These are phyloP conservation scores for Colletes latitarsis DNA, from an alignment of 1,140 invertebrate genomes.

Conservation along the genomic window DNA sequence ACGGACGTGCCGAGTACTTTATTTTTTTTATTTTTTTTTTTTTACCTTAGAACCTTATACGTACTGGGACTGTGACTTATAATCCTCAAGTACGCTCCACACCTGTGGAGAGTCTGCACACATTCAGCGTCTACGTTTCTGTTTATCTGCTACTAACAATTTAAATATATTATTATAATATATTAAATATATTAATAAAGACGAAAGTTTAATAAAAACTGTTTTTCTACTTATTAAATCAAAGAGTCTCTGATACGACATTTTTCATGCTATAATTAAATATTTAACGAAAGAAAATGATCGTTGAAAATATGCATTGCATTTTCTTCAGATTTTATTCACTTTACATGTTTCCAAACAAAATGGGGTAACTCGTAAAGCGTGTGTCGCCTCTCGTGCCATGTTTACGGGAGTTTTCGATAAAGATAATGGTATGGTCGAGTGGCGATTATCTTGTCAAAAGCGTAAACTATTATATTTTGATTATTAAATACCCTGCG, in stretches of 20 bases:
- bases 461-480: slow-evolving; percentile 24
- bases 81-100: not conserved
- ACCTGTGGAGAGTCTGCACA: not conserved
- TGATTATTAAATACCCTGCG: slow-evolving; percentile 14
- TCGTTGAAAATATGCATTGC: too few species aligned
- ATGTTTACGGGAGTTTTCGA: not conserved
- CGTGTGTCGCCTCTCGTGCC: too few species aligned
- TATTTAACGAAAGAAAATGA: too few species aligned
- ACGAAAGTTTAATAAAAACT: too few species aligned
- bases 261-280: not conserved
- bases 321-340: too few species aligned
- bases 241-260: too few species aligned
- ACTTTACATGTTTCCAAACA: too few species aligned
- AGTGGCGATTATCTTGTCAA: not conserved
- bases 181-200: not conserved
- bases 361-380: too few species aligned
- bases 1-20: slow-evolving; percentile 44
- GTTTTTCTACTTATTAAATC: too few species aligned
- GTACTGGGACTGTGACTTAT: slow-evolving; percentile 3
- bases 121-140: not conserved
- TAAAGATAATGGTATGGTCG: not conserved
- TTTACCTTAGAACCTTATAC: slow-evolving; percentile 7
- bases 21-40: slow-evolving; percentile 4
- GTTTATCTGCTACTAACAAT: not conserved
- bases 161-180: not conserved